Percentiles rank a stretch among this genome's conserved stretches.
Evolutionary conservation across 2,113 vertebrate species (phyloP).

Genomic region (Mirza zaza): DNA sequence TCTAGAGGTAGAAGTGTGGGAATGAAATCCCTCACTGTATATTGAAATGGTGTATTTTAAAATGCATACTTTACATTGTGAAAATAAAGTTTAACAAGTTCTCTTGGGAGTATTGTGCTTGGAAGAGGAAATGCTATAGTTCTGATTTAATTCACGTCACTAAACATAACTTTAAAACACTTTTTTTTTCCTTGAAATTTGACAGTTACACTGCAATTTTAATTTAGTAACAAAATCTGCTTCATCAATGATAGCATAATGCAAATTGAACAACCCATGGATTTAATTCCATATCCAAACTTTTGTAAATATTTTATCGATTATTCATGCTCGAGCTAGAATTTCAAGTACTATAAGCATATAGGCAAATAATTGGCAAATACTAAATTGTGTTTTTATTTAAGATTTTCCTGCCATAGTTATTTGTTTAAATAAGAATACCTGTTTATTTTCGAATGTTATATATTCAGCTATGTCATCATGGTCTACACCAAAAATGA

Average conservation of each 20-base stretch:
- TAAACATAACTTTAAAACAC: conserved; percentile 51
- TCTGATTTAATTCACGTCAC: conserved; percentile 63
- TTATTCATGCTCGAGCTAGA: background rate
- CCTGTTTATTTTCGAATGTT: background rate
- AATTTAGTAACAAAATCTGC: background rate
- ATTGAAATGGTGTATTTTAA: conserved; percentile 72
- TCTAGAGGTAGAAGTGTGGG: conserved; percentile 50
- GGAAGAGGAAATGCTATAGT: conserved; percentile 63
- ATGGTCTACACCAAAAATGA: background rate
- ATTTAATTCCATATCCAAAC: background rate
- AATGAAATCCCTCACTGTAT: conserved; percentile 1
- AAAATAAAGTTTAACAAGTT: conserved; percentile 80
- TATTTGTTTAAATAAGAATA: background rate
- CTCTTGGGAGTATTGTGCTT: conserved; percentile 57
- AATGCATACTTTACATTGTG: conserved; percentile 71
- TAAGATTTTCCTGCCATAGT: background rate
- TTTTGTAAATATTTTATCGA: background rate
- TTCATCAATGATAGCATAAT: background rate
- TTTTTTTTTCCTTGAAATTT: background rate
- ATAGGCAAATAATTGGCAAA: background rate
- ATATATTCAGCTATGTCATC: background rate
- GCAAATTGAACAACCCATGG: background rate
- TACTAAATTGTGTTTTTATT: background rate
- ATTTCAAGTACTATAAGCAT: background rate
- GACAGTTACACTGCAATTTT: conserved; percentile 21